Evolutionary conservation across 1,140 invertebrate species (phyloP), one percentile per base, ranked within the genome.

Genomic region (Penaeus chinensis): DNA sequence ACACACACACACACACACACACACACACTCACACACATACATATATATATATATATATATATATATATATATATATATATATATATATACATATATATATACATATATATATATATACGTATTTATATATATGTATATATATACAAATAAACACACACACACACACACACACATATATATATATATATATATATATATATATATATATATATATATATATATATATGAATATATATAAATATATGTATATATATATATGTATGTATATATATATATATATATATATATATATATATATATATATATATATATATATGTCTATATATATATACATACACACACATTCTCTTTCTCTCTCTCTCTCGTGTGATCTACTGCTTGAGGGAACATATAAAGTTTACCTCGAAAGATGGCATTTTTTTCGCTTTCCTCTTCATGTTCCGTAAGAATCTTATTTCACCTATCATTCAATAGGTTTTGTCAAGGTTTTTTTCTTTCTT

Each of bases 241-340:
- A 71, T 71, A 71, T 71, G 24, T 71, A 71, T 71, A 71, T 71
- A 71, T 71, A 71, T 71, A 71, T 71, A 71, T 27, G 24, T 71
- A 71, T 27, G 24, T 27, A 71, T 71, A 71, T 71, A 71, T 71
- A 71, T 71, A 71, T 71, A 71, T 71, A n/a, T 71, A 71, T 71
- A 71, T 71, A 71, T 71, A 71, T 71, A 71, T 71, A 71, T 71
- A 71, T 71, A 71, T 71, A 71, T 71, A n/a, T 71, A 71, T 71
- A 71, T 71, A 71, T 71, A 71, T 71, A 71, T 24, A 71, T 71
- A 71, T 71, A 3, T 71, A n/a, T 71, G 8, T 71, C 0, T 71
- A n/a, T 71, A 71, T 71, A 71, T 71, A 22, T n/a, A n/a, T n/a
- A 71, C 10, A 20, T n/a, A 71, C 22, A 71, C 32, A 71, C 32